Evolutionary conservation across 2,888 invertebrate genomes (phyloP).

Genomic region (Hydropsyche betteni): DNA sequence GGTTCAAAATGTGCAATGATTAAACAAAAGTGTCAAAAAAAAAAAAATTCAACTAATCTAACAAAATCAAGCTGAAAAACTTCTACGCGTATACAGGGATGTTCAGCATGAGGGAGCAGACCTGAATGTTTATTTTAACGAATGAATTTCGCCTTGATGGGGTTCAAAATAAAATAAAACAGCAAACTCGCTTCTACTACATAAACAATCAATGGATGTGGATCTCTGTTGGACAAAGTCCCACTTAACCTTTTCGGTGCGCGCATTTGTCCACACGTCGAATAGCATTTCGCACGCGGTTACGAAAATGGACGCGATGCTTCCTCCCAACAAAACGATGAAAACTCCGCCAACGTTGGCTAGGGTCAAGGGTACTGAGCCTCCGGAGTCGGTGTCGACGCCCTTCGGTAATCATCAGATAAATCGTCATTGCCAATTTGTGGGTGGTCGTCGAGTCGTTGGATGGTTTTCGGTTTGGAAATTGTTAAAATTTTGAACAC

Average conservation of each 20-base stretch:
- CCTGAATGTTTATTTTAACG: no score
- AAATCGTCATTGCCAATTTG: not conserved
- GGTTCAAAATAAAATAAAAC: not conserved
- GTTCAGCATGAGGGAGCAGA: no score
- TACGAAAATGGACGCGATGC: slow-evolving; percentile 70
- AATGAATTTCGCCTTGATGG: not conserved
- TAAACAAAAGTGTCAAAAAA: not conserved
- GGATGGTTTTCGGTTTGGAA: no score
- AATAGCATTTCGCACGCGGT: slow-evolving; percentile 71
- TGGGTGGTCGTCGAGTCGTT: no score
- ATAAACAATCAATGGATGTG: not conserved
- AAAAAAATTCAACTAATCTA: slow-evolving; percentile 8
- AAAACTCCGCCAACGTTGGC: slow-evolving; percentile 85
- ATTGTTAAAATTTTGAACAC: no score
- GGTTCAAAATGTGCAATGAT: no score
- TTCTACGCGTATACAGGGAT: no score
- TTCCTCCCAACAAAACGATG: slow-evolving; percentile 76
- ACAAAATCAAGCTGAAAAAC: not conserved
- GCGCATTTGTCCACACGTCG: slow-evolving; percentile 61
- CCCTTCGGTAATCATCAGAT: slow-evolving; percentile 17
- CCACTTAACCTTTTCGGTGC: slow-evolving; percentile 58
- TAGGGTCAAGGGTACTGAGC: slow-evolving; percentile 68
- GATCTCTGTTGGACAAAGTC: not conserved
- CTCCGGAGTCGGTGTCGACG: slow-evolving; percentile 53
- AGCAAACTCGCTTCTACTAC: no score